Percentiles rank a stretch among this genome's conserved stretches.
phyloP scores from a whole-genome alignment of 1,140 invertebrate genomes.

The Macrobrachium rosenbergii region DNA sequence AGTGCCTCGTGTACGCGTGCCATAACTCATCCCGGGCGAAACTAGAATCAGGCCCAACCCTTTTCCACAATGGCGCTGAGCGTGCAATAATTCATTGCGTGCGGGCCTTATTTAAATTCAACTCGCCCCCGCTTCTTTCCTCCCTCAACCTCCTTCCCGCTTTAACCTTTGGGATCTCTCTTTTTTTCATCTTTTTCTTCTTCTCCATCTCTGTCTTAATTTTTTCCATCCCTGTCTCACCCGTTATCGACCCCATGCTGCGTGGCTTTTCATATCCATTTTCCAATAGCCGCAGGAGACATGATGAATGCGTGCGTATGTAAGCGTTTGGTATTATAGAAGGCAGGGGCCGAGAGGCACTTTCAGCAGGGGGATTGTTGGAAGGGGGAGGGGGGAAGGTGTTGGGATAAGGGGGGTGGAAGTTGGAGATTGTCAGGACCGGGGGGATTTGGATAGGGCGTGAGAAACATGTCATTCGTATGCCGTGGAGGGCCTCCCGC shows the following conservation, averaged over 20 bases:
- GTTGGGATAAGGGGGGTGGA: too few species aligned
- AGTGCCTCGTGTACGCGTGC: too few species aligned
- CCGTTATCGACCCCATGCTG: not conserved
- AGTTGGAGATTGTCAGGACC: slow-evolving; percentile 16
- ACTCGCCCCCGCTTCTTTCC: not conserved
- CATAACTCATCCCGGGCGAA: too few species aligned
- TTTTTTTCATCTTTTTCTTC: not conserved
- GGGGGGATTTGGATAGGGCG: slow-evolving; percentile 26
- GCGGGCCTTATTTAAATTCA: too few species aligned
- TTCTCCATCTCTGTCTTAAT: not conserved
- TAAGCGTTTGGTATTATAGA: too few species aligned
- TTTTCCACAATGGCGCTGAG: too few species aligned
- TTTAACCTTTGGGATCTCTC: not conserved
- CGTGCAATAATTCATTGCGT: too few species aligned
- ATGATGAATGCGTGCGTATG: too few species aligned
- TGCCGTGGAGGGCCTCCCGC: slow-evolving; percentile 24
- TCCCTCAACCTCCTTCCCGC: not conserved
- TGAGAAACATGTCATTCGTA: slow-evolving; percentile 55
- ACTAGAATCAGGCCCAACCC: too few species aligned
- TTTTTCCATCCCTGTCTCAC: not conserved
- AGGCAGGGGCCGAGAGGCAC: too few species aligned
- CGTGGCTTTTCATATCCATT: not conserved
- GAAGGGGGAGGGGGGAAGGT: not conserved
- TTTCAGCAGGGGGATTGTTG: not conserved
- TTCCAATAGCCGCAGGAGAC: not conserved